phyloP scores from a whole-genome alignment of 2,113 vertebrate genomes.

The Pseudopodoces humilis region DNA sequence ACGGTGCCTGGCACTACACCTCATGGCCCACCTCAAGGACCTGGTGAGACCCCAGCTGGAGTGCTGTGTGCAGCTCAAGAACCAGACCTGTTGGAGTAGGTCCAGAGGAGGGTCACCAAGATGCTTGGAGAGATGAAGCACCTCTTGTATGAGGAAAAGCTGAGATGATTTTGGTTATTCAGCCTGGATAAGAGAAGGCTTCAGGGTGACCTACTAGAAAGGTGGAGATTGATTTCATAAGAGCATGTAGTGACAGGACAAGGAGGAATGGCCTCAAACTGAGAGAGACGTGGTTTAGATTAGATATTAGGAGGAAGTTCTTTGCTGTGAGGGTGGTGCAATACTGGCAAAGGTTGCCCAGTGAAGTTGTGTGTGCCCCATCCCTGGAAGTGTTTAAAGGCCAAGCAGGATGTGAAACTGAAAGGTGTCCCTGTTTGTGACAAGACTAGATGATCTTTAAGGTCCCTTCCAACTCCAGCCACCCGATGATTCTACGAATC shows the following conservation, averaged over 20 bases:
- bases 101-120: not conserved
- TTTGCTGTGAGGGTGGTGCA: not conserved
- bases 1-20: accelerated
- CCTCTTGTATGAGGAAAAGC: not conserved
- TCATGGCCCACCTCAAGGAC: accelerated
- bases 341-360: not conserved
- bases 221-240: not conserved
- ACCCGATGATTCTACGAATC: not conserved
- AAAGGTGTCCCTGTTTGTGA: not conserved
- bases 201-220: not conserved
- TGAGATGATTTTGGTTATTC: not conserved
- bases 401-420: not conserved
- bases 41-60: not conserved
- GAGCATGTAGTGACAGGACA: not conserved
- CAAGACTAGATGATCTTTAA: not conserved
- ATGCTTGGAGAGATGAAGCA: not conserved
- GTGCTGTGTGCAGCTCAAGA: not conserved
- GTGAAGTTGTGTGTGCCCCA: not conserved
- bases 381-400: not conserved
- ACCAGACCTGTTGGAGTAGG: not conserved
- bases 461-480: not conserved
- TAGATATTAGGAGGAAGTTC: not conserved
- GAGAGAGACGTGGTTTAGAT: not conserved
- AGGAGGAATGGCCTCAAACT: not conserved
- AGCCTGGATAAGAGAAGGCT: not conserved